phyloP scores from a whole-genome alignment of 2,113 vertebrate species.

The Platysternon megacephalum region DNA sequence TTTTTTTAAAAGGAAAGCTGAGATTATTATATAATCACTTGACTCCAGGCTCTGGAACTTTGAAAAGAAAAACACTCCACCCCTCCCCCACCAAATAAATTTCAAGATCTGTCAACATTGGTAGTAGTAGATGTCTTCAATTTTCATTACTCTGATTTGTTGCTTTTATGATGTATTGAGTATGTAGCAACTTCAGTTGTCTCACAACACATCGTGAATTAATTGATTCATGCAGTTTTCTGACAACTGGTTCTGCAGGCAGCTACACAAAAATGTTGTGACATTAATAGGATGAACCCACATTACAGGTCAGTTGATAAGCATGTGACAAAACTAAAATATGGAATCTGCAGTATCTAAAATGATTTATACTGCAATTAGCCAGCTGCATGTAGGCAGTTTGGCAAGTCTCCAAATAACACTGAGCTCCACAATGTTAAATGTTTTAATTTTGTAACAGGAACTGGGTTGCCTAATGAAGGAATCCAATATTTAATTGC shows the following conservation, averaged over 20 bases:
- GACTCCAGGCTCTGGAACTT: background rate
- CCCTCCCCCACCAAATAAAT: background rate
- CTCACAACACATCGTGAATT: background rate
- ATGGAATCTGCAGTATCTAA: background rate
- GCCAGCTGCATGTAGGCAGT: background rate
- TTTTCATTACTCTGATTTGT: background rate
- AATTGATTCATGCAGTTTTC: background rate
- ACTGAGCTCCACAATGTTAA: background rate
- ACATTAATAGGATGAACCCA: background rate
- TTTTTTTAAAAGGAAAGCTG: background rate
- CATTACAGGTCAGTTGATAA: background rate
- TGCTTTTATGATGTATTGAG: background rate
- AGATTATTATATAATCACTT: background rate
- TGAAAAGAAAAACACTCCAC: background rate
- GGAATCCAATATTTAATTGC: background rate
- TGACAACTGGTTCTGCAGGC: background rate
- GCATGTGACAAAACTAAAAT: conserved; percentile 15
- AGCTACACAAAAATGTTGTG: background rate
- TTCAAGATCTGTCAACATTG: background rate
- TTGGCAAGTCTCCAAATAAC: conserved; percentile 1
- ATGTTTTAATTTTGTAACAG: background rate
- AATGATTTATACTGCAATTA: background rate
- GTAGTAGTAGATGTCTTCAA: background rate
- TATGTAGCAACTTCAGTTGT: background rate
- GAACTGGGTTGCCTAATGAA: background rate